Evolutionary conservation across 2,113 vertebrate species (phyloP).

Genomic region (Ciconia boyciana): DNA sequence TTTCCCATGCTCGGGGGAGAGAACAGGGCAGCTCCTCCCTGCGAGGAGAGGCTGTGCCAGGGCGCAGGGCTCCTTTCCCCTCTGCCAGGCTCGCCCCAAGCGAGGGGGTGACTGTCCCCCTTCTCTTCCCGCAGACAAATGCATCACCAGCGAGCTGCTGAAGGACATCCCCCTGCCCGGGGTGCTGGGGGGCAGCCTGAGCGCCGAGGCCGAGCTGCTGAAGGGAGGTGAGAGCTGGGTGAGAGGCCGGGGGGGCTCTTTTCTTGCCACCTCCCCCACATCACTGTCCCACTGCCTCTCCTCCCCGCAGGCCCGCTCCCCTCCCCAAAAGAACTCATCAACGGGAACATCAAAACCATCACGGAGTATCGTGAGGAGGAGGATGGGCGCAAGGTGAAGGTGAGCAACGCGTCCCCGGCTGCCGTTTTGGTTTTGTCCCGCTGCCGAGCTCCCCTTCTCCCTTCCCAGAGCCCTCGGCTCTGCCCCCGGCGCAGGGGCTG

Average conservation of each 20-base stretch:
- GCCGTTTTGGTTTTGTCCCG: accelerated
- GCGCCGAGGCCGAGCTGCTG: conserved; percentile 59
- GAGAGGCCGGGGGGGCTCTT: accelerated
- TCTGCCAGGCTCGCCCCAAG: accelerated
- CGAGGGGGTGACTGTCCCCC: no score
- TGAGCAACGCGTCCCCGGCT: not conserved
- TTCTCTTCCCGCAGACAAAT: conserved; percentile 41
- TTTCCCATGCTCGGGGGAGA: accelerated
- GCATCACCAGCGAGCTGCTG: conserved; percentile 72
- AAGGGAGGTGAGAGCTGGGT: conserved; percentile 51
- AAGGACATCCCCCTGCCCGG: conserved; percentile 59
- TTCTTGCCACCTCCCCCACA: accelerated
- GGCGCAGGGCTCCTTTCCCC: not conserved
- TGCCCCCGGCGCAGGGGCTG: accelerated
- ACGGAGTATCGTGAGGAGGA: conserved; percentile 94
- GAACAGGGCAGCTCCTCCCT: no score
- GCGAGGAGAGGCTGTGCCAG: accelerated
- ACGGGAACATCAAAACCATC: conserved; percentile 92
- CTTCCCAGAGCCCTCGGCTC: no score
- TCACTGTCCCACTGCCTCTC: accelerated
- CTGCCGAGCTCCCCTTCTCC: accelerated
- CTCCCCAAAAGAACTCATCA: conserved; percentile 86
- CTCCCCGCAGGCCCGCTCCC: conserved; percentile 79
- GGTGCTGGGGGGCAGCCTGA: not conserved
- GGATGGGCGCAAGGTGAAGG: conserved; percentile 90